A percentile compares a stretch with the other conserved stretches of the same genome.
Conservation (phyloP, 2,888 invertebrate genomes). For the Andricus curvator region DNA sequence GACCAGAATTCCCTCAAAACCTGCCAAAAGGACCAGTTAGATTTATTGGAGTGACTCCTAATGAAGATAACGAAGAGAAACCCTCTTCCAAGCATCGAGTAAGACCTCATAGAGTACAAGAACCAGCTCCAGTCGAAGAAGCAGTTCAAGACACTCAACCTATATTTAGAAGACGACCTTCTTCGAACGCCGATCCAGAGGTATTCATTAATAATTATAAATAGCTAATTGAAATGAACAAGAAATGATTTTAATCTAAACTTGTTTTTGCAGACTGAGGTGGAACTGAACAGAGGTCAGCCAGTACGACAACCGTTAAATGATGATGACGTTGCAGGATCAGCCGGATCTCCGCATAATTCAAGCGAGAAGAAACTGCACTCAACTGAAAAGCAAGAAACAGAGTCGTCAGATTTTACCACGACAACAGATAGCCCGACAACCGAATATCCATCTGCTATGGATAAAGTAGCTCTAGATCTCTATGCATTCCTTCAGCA, state of each 20-base stretch:
- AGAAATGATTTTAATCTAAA: neutral
- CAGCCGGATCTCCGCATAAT: conserved; percentile 30
- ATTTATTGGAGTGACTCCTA: conserved; percentile 82
- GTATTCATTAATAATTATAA: conserved; percentile 58
- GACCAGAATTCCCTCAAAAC: conserved; percentile 81
- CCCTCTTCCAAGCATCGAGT: conserved; percentile 62
- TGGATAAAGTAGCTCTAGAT: conserved; percentile 91
- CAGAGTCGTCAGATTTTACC: conserved; percentile 51
- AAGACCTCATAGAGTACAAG: conserved; percentile 67
- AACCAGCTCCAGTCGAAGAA: conserved; percentile 69
- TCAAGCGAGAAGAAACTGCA: conserved; percentile 45
- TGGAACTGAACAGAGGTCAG: conserved; percentile 68
- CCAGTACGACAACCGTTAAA: conserved; percentile 54
- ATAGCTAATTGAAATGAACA: neutral
- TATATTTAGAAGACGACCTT: conserved; percentile 77
- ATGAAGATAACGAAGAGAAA: conserved; percentile 77
- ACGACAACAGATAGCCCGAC: conserved; percentile 80
- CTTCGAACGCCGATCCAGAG: conserved; percentile 78
- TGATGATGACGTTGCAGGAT: conserved; percentile 52
- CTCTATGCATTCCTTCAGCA: conserved; percentile 88
- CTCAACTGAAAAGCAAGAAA: conserved; percentile 55
- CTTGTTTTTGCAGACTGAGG: conserved; percentile 56
- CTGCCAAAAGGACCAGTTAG: conserved; percentile 81
- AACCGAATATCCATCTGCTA: conserved; percentile 83
- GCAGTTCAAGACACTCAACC: conserved; percentile 57